Conservation (phyloP, 2,113 vertebrate species). For the Recurvirostra avosetta region DNA sequence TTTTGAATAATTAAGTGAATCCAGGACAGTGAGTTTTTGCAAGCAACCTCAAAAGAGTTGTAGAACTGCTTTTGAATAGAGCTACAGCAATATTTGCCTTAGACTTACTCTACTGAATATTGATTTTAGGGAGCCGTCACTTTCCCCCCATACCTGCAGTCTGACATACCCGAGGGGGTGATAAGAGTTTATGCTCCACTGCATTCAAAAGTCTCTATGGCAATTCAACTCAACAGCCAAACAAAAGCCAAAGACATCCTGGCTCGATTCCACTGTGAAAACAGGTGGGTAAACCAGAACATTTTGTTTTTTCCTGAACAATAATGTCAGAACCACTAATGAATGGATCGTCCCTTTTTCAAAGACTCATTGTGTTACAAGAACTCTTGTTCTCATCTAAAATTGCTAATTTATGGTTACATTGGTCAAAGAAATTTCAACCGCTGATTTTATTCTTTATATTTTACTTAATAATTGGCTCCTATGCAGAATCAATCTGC, state of each 20-base stretch:
- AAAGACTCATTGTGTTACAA: neutral
- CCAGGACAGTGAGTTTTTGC: neutral
- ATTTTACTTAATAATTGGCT: neutral
- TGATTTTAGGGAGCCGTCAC: slow-evolving; percentile 43
- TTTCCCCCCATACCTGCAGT: slow-evolving; percentile 70
- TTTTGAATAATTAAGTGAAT: neutral
- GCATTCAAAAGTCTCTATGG: slow-evolving; percentile 94
- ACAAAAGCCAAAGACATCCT: slow-evolving; percentile 89
- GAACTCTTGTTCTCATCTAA: neutral
- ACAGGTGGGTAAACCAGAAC: slow-evolving; percentile 77
- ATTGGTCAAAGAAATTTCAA: neutral
- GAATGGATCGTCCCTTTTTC: neutral
- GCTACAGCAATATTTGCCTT: neutral
- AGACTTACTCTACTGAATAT: neutral
- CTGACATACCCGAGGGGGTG: slow-evolving; percentile 88
- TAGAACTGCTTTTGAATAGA: neutral
- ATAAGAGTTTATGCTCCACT: slow-evolving; percentile 93
- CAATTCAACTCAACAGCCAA: slow-evolving; percentile 87
- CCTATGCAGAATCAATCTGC: neutral
- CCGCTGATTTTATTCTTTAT: neutral
- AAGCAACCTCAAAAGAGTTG: neutral
- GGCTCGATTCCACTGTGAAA: slow-evolving; percentile 85
- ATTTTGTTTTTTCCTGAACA: slow-evolving; percentile 6
- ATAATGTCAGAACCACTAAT: neutral
- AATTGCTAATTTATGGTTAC: neutral